Conservation (phyloP, 2,888 invertebrate species). For the Polia nebulosa region DNA sequence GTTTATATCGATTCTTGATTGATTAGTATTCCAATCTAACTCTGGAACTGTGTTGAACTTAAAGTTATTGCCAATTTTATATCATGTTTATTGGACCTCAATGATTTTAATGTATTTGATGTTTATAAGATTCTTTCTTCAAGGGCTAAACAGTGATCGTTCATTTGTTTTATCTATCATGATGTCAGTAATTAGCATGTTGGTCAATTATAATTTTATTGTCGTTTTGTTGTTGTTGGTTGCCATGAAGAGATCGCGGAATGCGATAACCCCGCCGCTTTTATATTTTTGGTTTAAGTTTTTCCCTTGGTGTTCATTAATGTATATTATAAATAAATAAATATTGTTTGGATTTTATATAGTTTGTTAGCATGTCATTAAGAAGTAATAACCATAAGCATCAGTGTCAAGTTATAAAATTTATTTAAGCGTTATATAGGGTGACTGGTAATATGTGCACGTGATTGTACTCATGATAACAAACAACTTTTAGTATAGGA, state of each 20-base stretch:
- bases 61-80: slow-evolving; percentile 25
- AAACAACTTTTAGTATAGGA: too few relatives aligned
- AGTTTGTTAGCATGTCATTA: slow-evolving; percentile 25
- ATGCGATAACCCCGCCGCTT: too few relatives aligned
- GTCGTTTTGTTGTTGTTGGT: too few relatives aligned
- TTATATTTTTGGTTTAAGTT: too few relatives aligned
- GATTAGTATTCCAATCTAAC: slow-evolving; percentile 12
- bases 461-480: too few relatives aligned
- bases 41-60: slow-evolving; percentile 3
- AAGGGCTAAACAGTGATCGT: slow-evolving; percentile 8
- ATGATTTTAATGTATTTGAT: slow-evolving; percentile 29
- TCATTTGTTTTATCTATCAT: slow-evolving; percentile 30
- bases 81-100: slow-evolving; percentile 25
- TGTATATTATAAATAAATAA: too few relatives aligned
- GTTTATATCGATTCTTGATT: slow-evolving; percentile 6
- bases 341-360: slow-evolving; percentile 28
- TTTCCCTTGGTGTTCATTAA: too few relatives aligned
- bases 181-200: slow-evolving; percentile 21
- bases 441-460: too few relatives aligned
- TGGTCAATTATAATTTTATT: slow-evolving; percentile 22
- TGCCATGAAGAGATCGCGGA: too few relatives aligned
- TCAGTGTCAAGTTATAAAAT: slow-evolving; percentile 15
- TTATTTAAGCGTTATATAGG: slow-evolving; percentile 18
- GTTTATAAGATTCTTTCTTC: slow-evolving; percentile 13
- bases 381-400: slow-evolving; percentile 19